A percentile compares a stretch with the other conserved stretches of the same genome.
phyloP scores from a whole-genome alignment of 1,140 invertebrate genomes.

The Caerostris extrusa region DNA sequence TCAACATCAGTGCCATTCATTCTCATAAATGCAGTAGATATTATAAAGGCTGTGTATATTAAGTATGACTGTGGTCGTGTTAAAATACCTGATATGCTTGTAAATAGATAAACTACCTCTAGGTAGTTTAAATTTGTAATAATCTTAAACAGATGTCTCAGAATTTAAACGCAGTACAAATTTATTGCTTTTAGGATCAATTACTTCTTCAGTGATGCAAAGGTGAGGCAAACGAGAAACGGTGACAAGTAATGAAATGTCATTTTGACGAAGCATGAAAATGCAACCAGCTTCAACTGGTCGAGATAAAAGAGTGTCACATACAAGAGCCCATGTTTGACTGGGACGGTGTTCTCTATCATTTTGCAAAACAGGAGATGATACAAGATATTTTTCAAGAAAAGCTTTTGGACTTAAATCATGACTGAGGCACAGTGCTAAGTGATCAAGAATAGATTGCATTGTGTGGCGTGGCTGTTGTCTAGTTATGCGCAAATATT shows the following conservation, averaged over 20 bases:
- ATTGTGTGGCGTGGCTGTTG: constrained; percentile 97
- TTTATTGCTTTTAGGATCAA: constrained; percentile 96
- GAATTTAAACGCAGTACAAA: constrained; percentile 97
- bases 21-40: too few species aligned
- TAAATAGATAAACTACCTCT: neutral
- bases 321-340: constrained; percentile 96
- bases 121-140: neutral
- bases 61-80: neutral
- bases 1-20: too few species aligned
- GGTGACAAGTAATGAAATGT: constrained; percentile 94
- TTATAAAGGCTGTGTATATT: too few species aligned
- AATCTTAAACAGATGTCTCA: constrained; percentile 93
- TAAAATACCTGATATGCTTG: constrained; percentile 47
- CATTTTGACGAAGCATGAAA: constrained; percentile 96
- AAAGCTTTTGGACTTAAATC: constrained; percentile 96
- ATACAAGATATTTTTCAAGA: constrained; percentile 92
- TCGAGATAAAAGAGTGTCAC: constrained; percentile 92
- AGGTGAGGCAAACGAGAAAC: constrained; percentile 94
- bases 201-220: constrained; percentile 95
- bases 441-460: constrained; percentile 92
- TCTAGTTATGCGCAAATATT: constrained; percentile 95
- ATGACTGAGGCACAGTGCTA: constrained; percentile 94
- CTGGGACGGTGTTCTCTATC: constrained; percentile 80
- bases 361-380: constrained; percentile 87
- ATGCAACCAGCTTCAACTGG: constrained; percentile 88